Evolutionary conservation across 1,140 invertebrate genomes (phyloP).

Genomic region (Bombus waltoni): DNA sequence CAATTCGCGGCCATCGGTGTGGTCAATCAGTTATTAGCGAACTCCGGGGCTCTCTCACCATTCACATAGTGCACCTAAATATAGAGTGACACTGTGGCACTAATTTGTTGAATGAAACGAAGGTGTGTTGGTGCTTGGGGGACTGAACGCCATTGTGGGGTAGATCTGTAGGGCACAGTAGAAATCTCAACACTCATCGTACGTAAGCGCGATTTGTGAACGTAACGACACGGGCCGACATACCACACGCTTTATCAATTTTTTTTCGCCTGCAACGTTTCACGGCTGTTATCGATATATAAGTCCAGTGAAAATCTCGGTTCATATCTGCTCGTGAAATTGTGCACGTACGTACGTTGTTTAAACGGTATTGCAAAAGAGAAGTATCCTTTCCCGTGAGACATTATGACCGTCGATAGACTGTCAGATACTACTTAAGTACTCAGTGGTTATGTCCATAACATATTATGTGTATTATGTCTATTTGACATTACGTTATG

Average conservation of each 20-base stretch:
- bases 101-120: constrained; percentile 81
- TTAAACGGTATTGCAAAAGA: constrained; percentile 10
- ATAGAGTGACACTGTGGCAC: constrained; percentile 80
- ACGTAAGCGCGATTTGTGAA: constrained; percentile 42
- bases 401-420: neutral
- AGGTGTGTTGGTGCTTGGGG: constrained; percentile 77
- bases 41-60: constrained; percentile 43
- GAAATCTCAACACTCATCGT: constrained; percentile 66
- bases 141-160: constrained; percentile 73
- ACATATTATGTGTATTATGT: neutral
- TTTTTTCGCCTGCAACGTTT: neutral
- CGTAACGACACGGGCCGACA: constrained; percentile 28
- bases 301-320: constrained; percentile 14
- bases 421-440: constrained; percentile 10
- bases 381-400: neutral
- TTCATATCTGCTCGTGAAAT: constrained; percentile 9
- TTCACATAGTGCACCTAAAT: constrained; percentile 71
- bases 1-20: constrained; percentile 50
- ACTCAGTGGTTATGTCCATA: neutral
- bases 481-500: neutral
- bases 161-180: constrained; percentile 67
- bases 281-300: constrained; percentile 22
- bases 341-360: constrained; percentile 49
- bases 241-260: neutral
- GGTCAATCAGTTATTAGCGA: constrained; percentile 48